Conservation (phyloP, 2,888 invertebrate species). For the Lasioglossum zephyrum region DNA sequence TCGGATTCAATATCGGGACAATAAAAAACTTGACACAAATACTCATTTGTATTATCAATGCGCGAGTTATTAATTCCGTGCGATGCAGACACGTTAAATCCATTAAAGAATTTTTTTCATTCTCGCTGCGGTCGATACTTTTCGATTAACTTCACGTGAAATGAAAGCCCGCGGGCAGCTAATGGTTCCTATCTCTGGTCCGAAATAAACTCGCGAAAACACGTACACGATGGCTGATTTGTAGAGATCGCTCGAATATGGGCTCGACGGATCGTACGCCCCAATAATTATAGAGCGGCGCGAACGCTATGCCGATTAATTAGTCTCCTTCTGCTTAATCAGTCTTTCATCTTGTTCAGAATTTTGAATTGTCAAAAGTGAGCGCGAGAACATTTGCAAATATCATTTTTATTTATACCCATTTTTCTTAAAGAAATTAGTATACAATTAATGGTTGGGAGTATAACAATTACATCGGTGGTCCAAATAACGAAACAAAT, state of each 20-base stretch:
- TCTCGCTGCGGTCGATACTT: constrained; percentile 58
- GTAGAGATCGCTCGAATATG: constrained; percentile 48
- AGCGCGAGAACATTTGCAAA: neutral
- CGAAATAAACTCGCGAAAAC: constrained; percentile 54
- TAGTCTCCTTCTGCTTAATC: constrained; percentile 58
- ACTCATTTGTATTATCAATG: constrained; percentile 16
- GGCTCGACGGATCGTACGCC: constrained; percentile 14
- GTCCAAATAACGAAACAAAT: too few relatives aligned
- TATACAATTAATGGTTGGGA: too few relatives aligned
- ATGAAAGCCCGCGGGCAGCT: constrained; percentile 64
- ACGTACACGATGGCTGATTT: constrained; percentile 51
- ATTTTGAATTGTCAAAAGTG: neutral
- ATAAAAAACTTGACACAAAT: neutral
- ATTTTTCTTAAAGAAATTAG: neutral
- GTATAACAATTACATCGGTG: too few relatives aligned
- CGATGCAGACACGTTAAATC: constrained; percentile 48
- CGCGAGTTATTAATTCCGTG: constrained; percentile 48
- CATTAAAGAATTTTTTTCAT: constrained; percentile 48
- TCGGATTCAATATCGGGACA: neutral
- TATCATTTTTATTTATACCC: neutral
- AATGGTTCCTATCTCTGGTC: constrained; percentile 65
- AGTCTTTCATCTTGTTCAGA: constrained; percentile 32
- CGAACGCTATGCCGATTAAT: constrained; percentile 52
- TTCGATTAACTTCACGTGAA: constrained; percentile 68
- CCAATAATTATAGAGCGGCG: constrained; percentile 47